Conservation (phyloP, 2,113 vertebrate species). For the Morone saxatilis region DNA sequence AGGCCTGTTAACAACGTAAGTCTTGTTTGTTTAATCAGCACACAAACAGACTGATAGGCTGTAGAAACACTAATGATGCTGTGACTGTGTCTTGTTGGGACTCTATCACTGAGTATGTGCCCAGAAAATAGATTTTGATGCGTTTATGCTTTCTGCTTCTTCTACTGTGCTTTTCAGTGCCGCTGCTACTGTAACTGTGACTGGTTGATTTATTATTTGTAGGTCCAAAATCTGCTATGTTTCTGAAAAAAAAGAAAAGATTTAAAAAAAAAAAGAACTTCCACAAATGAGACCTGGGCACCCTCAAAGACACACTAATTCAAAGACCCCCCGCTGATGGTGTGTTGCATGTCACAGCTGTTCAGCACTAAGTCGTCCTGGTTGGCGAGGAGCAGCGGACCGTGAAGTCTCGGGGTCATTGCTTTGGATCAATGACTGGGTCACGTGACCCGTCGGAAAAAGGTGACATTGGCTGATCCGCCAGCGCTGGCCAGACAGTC, state of each 20-base stretch:
- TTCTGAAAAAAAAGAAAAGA: not conserved
- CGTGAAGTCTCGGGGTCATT: conserved; percentile 36
- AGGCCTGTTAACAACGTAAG: too few relatives aligned
- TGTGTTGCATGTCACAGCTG: conserved; percentile 50
- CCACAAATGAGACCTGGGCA: not conserved
- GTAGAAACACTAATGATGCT: too few relatives aligned
- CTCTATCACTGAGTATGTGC: too few relatives aligned
- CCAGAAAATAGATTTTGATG: too few relatives aligned
- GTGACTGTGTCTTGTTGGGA: too few relatives aligned
- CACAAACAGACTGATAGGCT: too few relatives aligned
- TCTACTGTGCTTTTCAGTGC: not conserved
- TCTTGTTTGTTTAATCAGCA: too few relatives aligned
- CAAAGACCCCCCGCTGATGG: conserved; percentile 12
- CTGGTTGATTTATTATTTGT: too few relatives aligned
- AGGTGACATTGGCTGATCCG: conserved; percentile 64
- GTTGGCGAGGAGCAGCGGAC: conserved; percentile 47
- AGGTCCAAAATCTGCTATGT: not conserved
- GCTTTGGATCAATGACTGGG: conserved; percentile 53
- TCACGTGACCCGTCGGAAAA: conserved; percentile 33
- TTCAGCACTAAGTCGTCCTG: not conserved
- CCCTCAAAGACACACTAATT: not conserved
- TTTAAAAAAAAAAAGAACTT: not conserved
- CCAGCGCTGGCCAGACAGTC: conserved; percentile 39
- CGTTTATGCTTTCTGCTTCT: too few relatives aligned
- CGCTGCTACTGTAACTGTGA: not conserved